Conservation (phyloP, 37 sponge, comb jelly and placozoan genomes). For the Cladorhizidae sp. region DNA sequence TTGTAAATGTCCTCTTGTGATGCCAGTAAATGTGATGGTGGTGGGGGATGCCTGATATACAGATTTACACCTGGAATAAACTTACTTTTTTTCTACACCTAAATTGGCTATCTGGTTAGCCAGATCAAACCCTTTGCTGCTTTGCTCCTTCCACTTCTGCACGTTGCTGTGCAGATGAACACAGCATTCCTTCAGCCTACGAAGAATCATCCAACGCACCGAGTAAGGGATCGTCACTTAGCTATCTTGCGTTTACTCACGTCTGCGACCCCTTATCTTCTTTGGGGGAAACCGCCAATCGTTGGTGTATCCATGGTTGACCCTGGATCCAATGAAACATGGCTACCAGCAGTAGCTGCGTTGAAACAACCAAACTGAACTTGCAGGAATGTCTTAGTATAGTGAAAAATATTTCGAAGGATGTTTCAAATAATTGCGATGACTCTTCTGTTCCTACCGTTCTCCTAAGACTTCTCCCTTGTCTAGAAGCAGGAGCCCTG, state of each 20-base stretch:
- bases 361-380: not conserved
- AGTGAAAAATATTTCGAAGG: not conserved
- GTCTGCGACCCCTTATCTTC: no score
- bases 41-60: not conserved
- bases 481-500: not conserved
- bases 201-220: not conserved
- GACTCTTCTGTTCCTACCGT: not conserved
- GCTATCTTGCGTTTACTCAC: no score
- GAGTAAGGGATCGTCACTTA: no score
- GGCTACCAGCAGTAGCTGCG: not conserved
- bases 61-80: not conserved
- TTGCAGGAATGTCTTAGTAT: conserved; percentile 1
- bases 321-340: no score
- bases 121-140: conserved; percentile 37
- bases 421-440: not conserved
- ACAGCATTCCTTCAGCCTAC: conserved; percentile 69
- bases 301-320: no score
- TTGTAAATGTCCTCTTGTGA: no score
- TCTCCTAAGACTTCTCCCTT: conserved; percentile 3
- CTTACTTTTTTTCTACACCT: conserved; percentile 31
- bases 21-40: not conserved
- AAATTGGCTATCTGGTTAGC: conserved; percentile 50
- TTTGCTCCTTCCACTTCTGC: conserved; percentile 63
- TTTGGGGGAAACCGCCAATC: no score
- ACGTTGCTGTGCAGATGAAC: conserved; percentile 41